Percentiles rank a stretch among this genome's conserved stretches.
Evolutionary conservation across 2,888 invertebrate species (phyloP).

Genomic region (Epinotia bilunana): DNA sequence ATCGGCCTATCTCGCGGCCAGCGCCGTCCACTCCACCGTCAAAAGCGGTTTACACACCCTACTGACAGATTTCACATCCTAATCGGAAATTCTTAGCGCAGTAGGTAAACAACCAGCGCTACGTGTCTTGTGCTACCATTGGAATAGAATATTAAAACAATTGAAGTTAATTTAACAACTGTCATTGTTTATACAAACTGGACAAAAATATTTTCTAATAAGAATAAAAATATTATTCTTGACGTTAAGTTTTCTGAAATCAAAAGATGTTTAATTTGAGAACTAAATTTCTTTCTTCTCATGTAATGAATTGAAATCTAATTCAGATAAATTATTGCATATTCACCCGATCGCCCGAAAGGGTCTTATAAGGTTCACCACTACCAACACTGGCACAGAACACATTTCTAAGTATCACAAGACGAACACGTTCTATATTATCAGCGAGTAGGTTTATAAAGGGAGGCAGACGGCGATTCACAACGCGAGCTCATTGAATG

Average conservation of each 20-base stretch:
- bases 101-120: conserved; percentile 13
- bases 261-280: neutral
- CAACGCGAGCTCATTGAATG: conserved; percentile 70
- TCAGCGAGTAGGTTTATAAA: conserved; percentile 13
- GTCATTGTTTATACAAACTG: neutral
- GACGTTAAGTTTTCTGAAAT: too few relatives aligned
- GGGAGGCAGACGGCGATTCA: conserved; percentile 50
- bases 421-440: neutral
- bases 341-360: conserved; percentile 33
- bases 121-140: conserved; percentile 6
- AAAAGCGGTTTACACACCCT: conserved; percentile 15
- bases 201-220: neutral
- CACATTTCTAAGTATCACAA: conserved; percentile 1
- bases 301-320: conserved; percentile 2
- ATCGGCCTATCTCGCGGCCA: conserved; percentile 23
- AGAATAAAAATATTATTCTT: neutral
- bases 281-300: too few relatives aligned
- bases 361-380: conserved; percentile 24
- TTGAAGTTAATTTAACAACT: neutral
- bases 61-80: conserved; percentile 44
- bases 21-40: conserved; percentile 20
- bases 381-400: conserved; percentile 36
- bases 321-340: conserved; percentile 21
- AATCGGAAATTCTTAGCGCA: conserved; percentile 38
- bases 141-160: neutral